phyloP scores from a whole-genome alignment of 1,140 invertebrate species.

The Penaeus chinensis region DNA sequence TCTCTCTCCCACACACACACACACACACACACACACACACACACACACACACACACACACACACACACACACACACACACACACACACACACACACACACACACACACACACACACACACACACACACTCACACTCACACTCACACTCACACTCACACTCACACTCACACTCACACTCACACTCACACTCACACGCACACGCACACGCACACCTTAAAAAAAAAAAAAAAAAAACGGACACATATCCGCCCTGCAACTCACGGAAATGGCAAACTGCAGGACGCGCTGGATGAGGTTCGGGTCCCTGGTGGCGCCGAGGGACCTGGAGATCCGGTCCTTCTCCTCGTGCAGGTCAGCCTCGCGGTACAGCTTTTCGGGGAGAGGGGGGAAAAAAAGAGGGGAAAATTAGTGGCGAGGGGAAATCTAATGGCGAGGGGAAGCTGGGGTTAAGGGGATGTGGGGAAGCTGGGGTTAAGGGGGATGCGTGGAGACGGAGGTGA shows the following conservation, averaged over 20 bases:
- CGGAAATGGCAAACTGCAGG: constrained; percentile 90
- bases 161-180: no score
- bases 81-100: no score
- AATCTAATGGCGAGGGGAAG: neutral
- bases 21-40: no score
- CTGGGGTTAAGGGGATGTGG: neutral
- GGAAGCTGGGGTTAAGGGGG: neutral
- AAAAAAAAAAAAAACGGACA: neutral
- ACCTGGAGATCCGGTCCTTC: constrained; percentile 86
- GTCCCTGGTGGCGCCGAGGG: constrained; percentile 80
- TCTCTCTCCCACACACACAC: no score
- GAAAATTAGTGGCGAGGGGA: no score
- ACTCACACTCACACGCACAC: neutral
- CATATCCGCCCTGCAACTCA: constrained; percentile 70
- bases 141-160: no score
- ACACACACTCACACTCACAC: no score
- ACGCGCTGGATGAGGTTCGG: constrained; percentile 79
- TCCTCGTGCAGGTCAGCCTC: constrained; percentile 91
- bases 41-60: no score
- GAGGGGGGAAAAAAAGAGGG: neutral
- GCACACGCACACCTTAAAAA: neutral
- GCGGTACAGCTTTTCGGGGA: constrained; percentile 78
- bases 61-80: no score
- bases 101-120: no score
- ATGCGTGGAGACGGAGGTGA: no score